Evolutionary conservation across 1,140 invertebrate species (phyloP).

Genomic region (Helicoverpa armigera): DNA sequence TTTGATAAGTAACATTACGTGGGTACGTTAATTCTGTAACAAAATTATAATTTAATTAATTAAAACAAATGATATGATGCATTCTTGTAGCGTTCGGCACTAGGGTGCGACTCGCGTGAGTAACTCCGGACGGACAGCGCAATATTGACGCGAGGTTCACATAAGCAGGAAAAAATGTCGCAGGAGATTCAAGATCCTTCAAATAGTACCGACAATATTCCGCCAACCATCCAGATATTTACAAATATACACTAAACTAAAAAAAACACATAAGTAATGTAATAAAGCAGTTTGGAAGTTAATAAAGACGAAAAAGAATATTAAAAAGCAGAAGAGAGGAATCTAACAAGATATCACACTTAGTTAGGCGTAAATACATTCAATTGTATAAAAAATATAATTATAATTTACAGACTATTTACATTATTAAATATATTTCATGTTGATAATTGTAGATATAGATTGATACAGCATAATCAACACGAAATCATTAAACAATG

Average conservation of each 20-base stretch:
- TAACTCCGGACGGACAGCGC: conserved; percentile 50
- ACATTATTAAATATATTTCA: conserved; percentile 45
- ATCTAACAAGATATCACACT: conserved; percentile 20
- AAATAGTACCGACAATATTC: conserved; percentile 51
- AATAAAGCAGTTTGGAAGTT: conserved; percentile 64
- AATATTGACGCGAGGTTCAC: conserved; percentile 49
- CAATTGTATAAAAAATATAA: conserved; percentile 46
- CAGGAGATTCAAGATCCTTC: conserved; percentile 42
- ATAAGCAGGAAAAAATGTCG: conserved; percentile 22
- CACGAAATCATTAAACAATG: conserved; percentile 19
- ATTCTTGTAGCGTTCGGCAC: conserved; percentile 84
- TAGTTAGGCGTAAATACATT: conserved; percentile 28
- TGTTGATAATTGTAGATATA: conserved; percentile 8
- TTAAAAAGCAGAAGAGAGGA: conserved; percentile 50
- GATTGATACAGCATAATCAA: conserved; percentile 26
- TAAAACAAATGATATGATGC: conserved; percentile 87
- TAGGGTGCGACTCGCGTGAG: conserved; percentile 68
- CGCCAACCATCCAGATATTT: conserved; percentile 50
- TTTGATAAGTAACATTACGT: conserved; percentile 70
- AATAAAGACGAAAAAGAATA: conserved; percentile 33
- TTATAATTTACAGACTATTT: conserved; percentile 43
- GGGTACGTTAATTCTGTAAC: conserved; percentile 72
- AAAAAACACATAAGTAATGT: conserved; percentile 65
- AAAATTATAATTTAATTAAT: conserved; percentile 81
- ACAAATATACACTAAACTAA: conserved; percentile 74